Base-by-base conservation (phyloP, 1,140 invertebrate genomes). In the Homalodisca vitripennis region DNA sequence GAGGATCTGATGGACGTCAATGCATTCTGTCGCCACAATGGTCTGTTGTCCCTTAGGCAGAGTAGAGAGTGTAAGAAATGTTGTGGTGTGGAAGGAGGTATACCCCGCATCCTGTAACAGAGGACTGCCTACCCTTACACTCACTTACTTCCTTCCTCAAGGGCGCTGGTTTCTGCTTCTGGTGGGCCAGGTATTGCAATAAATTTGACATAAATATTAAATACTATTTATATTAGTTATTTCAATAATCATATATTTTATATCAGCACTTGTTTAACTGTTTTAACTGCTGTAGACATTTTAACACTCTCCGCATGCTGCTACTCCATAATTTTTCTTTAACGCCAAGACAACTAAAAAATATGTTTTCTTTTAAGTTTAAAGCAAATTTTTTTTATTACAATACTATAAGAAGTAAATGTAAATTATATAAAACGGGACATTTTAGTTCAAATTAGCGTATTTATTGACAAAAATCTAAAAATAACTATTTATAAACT, bases 81-180 rank as follows among this genome's bases (percentile, higher is more conserved):
- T 92, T 26, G 84, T 92, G n/a, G 78, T 91, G 13, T 93, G 91
- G 91, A 87, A 86, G 76, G 88, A 89, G 81, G 87, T 92, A 24
- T 89, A 84, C 74, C 84, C 84, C 14, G 75, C 76, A 13, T 84
- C 83, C 0, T 82, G 79, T 64, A 78, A 80, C 68, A 74, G 78
- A 57, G 78, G 77, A 12, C 68, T 75, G 17, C 20, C 53, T 2
- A 30, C 73, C 24, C 13, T 24, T 20, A 32, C 34, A 6, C 26
- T 47, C 30, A n/a, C 31, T 27, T 75, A 74, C 63, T 47, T 65
- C 12, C 17, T 85, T 68, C 82, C 84, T 6, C 79, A 85, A 76
- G 84, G 84, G 6, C 81, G 85, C 53, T 88, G 88, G 80, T 92
- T 90, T 80, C 81, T 93, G n/a, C 82, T 91, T 3, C 78, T 92